These are phyloP conservation scores for Hetaerina titia DNA, from an alignment of 2,888 invertebrate species.

Conservation along the genomic window DNA sequence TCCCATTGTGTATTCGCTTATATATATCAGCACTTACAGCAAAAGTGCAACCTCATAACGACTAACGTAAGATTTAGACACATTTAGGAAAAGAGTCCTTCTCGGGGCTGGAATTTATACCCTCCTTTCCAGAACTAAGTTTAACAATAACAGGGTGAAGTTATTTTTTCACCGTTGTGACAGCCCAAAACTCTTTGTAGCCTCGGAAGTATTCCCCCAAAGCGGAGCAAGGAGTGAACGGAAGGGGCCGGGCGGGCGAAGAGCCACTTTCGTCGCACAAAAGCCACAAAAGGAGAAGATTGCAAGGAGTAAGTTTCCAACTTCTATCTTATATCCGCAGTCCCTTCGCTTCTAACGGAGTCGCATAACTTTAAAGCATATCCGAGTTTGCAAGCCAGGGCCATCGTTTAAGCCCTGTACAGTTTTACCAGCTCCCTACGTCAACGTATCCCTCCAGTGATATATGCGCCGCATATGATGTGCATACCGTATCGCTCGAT, in stretches of 20 bases:
- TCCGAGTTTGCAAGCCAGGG: slow-evolving; percentile 20
- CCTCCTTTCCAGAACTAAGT: neutral
- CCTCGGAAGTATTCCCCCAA: neutral
- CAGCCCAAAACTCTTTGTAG: neutral
- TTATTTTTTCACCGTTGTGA: neutral
- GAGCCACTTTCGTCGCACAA: slow-evolving; percentile 3
- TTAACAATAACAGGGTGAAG: neutral
- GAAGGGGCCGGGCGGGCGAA: neutral
- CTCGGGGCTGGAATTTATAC: too few relatives aligned
- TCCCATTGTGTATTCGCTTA: too few relatives aligned
- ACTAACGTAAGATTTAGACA: too few relatives aligned
- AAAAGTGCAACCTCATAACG: too few relatives aligned
- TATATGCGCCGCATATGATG: slow-evolving; percentile 27
- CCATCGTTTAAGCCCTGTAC: neutral
- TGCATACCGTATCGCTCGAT: slow-evolving; percentile 32
- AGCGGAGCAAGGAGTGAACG: neutral
- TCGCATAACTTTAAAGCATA: slow-evolving; percentile 2
- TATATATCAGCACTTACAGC: too few relatives aligned
- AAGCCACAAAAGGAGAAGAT: neutral
- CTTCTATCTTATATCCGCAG: slow-evolving; percentile 22
- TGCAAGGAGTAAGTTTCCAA: neutral
- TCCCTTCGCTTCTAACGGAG: neutral
- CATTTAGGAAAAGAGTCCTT: too few relatives aligned
- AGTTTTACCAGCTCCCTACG: slow-evolving; percentile 4
- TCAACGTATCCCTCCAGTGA: neutral